Base-by-base conservation (phyloP, 2,113 vertebrate species). In the Leptobrachium leishanense region DNA sequence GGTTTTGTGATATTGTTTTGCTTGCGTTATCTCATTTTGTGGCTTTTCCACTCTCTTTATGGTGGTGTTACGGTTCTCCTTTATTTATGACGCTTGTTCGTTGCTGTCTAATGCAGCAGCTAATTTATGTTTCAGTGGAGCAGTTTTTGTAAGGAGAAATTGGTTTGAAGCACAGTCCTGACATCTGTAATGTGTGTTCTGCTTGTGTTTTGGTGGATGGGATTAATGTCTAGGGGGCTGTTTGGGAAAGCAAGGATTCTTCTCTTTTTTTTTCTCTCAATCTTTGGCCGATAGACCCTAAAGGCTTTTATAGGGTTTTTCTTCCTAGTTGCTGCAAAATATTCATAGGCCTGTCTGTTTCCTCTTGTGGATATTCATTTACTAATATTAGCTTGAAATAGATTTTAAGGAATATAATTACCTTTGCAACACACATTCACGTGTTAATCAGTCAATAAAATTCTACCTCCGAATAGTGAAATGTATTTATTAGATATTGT, bases 101-200 rank as follows among this genome's bases (percentile, higher is more conserved):
- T 64, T 74, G 63, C 78, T 81, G 78, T 81, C 78, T 81, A 81
- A 81, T 66, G 65, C 78, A 9, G 78, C 64, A 68, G 78, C 78
- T 79, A 81, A 81, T 81, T 81, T 81, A 81, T 81, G 78, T 81
- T 74, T 68, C 78, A 59, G 78, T 68, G 54, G 72, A 81, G 78
- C 78, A 53, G 78, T 81, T 81, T 59, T 81, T 81, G 78, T 74
- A 68, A 81, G 72, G 57, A 81, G 78, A 74, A 81, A 81, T 81
- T 81, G 78, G 72, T 81, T 79, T 74, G 71, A 81, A 81, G 78
- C 78, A 81, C 72, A 81, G 72, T 46, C 65, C 72, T 81, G 78
- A 81, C 78, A 81, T 81, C 72, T 81, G 64, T 81, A 81, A 81
- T 81, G 78, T 81, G 78, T 81, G 71, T 74, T 81, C 78, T 81